Evolutionary conservation across 2,797 vertebrate genomes (phyloP).

Genomic region (Graptemys geographica): DNA sequence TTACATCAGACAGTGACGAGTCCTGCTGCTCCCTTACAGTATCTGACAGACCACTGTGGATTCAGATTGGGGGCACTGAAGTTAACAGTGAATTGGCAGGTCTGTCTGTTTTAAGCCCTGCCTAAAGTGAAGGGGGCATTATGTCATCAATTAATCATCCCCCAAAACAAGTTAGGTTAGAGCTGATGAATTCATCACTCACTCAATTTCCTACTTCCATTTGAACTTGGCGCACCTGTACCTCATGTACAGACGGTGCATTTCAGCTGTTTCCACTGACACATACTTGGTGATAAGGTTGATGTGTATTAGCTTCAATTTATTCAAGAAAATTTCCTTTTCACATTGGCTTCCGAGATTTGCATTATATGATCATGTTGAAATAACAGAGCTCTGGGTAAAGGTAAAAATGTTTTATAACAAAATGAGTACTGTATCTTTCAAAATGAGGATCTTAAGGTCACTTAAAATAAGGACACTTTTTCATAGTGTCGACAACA

Average conservation of each 20-base stretch:
- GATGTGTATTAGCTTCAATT: not conserved
- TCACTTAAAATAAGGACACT: not conserved
- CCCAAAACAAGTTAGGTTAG: constrained; percentile 53
- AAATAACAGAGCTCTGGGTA: not conserved
- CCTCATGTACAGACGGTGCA: not conserved
- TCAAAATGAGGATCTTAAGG: not conserved
- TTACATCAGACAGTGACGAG: constrained; percentile 71
- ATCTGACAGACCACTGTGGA: constrained; percentile 76
- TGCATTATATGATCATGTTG: not conserved
- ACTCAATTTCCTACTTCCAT: not conserved
- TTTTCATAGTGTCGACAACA: not conserved
- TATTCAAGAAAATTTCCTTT: not conserved
- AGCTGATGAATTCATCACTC: not conserved
- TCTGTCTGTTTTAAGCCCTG: constrained; percentile 72
- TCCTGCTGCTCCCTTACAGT: constrained; percentile 73
- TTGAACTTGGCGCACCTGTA: constrained; percentile 12
- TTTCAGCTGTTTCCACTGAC: not conserved
- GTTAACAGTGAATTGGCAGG: constrained; percentile 72
- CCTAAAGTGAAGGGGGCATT: constrained; percentile 43
- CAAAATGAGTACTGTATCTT: not conserved
- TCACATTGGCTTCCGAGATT: not conserved
- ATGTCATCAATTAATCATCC: constrained; percentile 6
- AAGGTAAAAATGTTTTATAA: not conserved
- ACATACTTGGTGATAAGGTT: not conserved
- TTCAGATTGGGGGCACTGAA: constrained; percentile 70